Base-by-base conservation (phyloP, 2,888 invertebrate species). In the Drosophila buzzatii region DNA sequence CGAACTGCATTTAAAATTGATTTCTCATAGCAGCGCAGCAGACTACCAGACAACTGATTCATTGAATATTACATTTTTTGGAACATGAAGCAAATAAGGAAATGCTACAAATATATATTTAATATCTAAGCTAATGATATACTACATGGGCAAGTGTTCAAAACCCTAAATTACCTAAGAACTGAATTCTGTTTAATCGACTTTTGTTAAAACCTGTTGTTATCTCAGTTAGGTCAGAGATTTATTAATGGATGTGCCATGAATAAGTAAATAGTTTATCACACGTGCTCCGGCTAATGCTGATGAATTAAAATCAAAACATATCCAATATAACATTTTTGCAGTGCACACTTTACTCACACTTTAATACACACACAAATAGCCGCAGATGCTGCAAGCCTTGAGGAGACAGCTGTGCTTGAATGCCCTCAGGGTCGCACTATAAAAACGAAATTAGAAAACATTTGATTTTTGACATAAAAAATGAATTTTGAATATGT, bases 381-480 rank as follows among this genome's bases (percentile, higher is more conserved):
- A 18, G 18, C 12, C 49, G 31, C 33, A 18, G 47, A n/a, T n/a
- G 49, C 49, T 33, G 49, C 31, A 51, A 10, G 33, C 49, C 49
- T 51, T 51, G 31, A 51, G 3, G 18, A n/a, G 49, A 51, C 49
- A 33, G 49, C 49, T 51, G 49, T 51, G 6, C 31, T n/a, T 31
- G 10, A 33, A 51, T 51, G 31, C 7, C 31, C 33, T 18, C 49
- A n/a, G 31, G 49, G 49, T 6, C 31, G 18, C 49, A 18, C 49
- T 51, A 51, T 33, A 18, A 51, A 51, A 33, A 18, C 49, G 33
- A n/a, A 18, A 18, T 51, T 33, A 12, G 12, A 31, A n/a, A 51
- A 33, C 33, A 47, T 49, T 49, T 10, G 7, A 6, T 18, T 12
- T 51, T 2, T n/a, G 18, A 18, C 18, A 33, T 51, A 5, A n/a